Base-by-base conservation (phyloP, 1,140 invertebrate species). In the Doryteuthis pealeii region DNA sequence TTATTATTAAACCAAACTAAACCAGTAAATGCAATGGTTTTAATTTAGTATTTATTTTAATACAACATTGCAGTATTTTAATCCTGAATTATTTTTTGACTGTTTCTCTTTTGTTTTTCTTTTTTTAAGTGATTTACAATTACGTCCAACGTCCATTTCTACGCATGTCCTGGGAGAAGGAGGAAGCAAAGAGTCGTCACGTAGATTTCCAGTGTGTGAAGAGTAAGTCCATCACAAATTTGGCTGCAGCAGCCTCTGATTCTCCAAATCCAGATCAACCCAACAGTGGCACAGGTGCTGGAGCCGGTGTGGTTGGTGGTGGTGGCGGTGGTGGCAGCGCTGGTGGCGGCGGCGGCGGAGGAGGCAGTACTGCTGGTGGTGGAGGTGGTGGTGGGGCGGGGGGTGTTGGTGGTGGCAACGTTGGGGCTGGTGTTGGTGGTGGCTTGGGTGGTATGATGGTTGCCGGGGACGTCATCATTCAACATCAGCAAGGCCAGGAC, bases 141-240 rank as follows among this genome's bases (percentile, higher is more conserved):
- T 99, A 99, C 87, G 97, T 99, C 0, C 98, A 99, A 86, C 90
- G 98, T n/a, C 98, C 98, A 0, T 99, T 99, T 86, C 95, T 99
- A 66, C 96, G 98, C 81, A 98, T 99, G 95, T 99, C 97, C 0
- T 99, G 98, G 98, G 98, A 99, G 86, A 99, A 99, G 81, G 97
- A 99, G 84, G 98, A 99, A 86, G 97, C 97, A 0, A 99, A 98
- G 84, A 98, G 96, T 86, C 92, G 98, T 8, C 98, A 99, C 88
- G 98, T 99, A 0, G 98, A 99, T 88, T 99, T 99, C 87, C 91
- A 92, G 88, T 89, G 89, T 79, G 87, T 89, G 14, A 88, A 87
- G 69, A 87, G 84, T 68, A 88, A 88, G 75, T 88, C 87, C 30
- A 86, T 88, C 45, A 88, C 86, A 4, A 88, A 88, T 74, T 77